A percentile compares a stretch with the other conserved stretches of the same genome.
Conservation (phyloP, 2,113 vertebrate genomes). For the Semicossyphus pulcher region DNA sequence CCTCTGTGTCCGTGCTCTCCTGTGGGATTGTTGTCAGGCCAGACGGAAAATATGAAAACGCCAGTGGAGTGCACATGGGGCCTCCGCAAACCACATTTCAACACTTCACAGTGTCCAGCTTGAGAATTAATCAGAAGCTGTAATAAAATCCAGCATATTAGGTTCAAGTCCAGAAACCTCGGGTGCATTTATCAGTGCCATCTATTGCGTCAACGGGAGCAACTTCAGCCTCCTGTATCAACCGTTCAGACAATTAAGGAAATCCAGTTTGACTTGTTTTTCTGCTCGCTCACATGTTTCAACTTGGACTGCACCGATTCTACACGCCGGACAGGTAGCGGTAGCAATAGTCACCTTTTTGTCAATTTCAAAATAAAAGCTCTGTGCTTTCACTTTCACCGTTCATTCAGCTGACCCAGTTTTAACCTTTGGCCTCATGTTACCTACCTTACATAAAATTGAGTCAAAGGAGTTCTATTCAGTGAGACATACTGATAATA, state of each 20-base stretch:
- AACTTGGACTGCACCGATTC: background rate
- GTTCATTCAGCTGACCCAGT: too few relatives aligned
- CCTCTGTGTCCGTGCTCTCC: conserved; percentile 54
- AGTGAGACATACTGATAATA: too few relatives aligned
- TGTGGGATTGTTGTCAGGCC: conserved; percentile 64
- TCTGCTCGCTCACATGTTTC: too few relatives aligned
- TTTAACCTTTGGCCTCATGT: too few relatives aligned
- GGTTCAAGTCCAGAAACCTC: conserved; percentile 23
- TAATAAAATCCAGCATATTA: conserved; percentile 36
- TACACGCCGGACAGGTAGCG: background rate
- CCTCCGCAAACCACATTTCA: conserved; percentile 49
- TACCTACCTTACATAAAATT: too few relatives aligned
- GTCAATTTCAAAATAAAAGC: too few relatives aligned
- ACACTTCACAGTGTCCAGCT: conserved; percentile 43
- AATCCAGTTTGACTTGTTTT: too few relatives aligned
- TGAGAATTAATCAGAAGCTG: conserved; percentile 51
- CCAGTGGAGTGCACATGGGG: conserved; percentile 58
- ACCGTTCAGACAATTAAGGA: background rate
- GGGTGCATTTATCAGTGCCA: conserved; percentile 12
- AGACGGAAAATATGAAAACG: conserved; percentile 68
- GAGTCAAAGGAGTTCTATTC: too few relatives aligned
- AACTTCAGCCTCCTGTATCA: background rate
- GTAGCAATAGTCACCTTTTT: too few relatives aligned
- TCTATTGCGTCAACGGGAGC: background rate
- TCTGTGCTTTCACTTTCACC: too few relatives aligned